phyloP scores from a whole-genome alignment of 53 echinoderm and acorn worm genomes.

The Echinometra lucunter region DNA sequence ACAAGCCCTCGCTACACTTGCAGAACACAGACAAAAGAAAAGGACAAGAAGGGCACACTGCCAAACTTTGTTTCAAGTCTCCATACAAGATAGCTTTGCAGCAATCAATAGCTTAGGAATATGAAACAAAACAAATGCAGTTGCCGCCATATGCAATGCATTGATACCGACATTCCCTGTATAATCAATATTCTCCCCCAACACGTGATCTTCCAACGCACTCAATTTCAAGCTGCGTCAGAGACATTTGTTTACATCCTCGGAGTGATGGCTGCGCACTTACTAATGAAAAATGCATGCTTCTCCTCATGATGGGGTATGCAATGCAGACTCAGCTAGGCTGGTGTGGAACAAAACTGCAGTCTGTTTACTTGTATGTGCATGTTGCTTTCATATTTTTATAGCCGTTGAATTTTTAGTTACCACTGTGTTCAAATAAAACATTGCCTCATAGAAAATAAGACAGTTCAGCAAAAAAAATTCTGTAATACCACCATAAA shows the following conservation, averaged over 20 bases:
- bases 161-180: not conserved
- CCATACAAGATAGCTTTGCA: not conserved
- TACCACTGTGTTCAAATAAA: not conserved
- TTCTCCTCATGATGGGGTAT: not conserved
- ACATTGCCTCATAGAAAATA: not conserved
- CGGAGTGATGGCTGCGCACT: not conserved
- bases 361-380: not conserved
- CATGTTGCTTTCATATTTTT: not conserved
- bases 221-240: constrained; percentile 39
- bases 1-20: not conserved
- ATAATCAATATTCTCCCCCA: constrained; percentile 22
- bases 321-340: not conserved
- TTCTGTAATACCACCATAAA: no score
- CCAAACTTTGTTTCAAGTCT: not conserved
- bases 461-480: no score
- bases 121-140: constrained; percentile 20
- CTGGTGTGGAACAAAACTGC: not conserved
- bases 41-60: not conserved
- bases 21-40: not conserved
- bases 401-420: not conserved
- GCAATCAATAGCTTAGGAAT: constrained; percentile 21
- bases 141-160: constrained; percentile 26
- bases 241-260: constrained; percentile 59
- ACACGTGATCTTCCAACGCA: constrained; percentile 25
- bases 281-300: constrained; percentile 44